Base-by-base conservation (phyloP, 2,113 vertebrate genomes). In the Paramisgurnus dabryanus region DNA sequence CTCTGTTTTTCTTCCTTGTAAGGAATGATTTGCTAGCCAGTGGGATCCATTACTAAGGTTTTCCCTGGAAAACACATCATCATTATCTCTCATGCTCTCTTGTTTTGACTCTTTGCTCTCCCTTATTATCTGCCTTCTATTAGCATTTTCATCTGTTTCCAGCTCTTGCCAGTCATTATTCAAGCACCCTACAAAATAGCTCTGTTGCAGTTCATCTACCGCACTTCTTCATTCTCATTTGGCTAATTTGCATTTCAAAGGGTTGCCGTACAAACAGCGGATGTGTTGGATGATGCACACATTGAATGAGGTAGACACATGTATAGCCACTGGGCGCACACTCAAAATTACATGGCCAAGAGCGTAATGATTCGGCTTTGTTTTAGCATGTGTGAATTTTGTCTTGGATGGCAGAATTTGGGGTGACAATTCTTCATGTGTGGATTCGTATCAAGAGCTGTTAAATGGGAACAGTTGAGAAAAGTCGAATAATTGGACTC, bases 1-100 rank as follows among this genome's bases (percentile, higher is more conserved):
- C 63, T 67, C 8, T 86, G 61, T 84, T 79, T 69, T 81, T 81
- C 67, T 84, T 81, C 49, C 49, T 63, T 80, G 75, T 78, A 70
- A 69, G 57, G 69, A 39, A 67, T 57, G 34, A 58, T 60, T 58
- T 55, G 76, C 70, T 40, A 79, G 55, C 55, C 18, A 58, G 55
- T 18, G 17, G 55, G 82, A 63, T 85, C 71, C 49, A 73, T 79
- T 67, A 74, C 41, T 66, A 76, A 15, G 40, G 34, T 47, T 57
- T 73, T 53, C 61, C 49, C 53, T 68, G 71, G 67, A 76, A 83
- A 70, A 81, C 58, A 61, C 75, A 85, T 85, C 75, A 81, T 60
- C 55, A 27, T 67, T n/a, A 50, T 80, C 53, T 71, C 12, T 41
- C 67, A 18, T 70, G 39, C 47, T 72, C 64, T 63, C 58, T 68